Base-by-base conservation (phyloP, 2,113 vertebrate genomes). In the Myotis lucifugus region DNA sequence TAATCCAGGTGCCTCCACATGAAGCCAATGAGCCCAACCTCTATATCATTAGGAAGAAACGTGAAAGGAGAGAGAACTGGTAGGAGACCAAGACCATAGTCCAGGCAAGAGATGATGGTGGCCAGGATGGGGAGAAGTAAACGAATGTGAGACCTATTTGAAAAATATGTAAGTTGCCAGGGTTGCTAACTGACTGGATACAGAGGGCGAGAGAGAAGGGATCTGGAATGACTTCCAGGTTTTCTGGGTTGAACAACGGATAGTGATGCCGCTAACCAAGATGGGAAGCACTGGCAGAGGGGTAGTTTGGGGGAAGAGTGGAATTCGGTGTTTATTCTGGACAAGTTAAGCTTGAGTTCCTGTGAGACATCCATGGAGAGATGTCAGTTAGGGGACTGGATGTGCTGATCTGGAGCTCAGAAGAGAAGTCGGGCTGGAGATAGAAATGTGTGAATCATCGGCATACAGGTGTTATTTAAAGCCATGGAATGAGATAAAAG, bases 401-500 rank as follows among this genome's bases (percentile, higher is more conserved):
- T 34, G 18, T 82, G 95, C 73, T 83, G 52, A 13, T 64, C 79
- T 32, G 79, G 34, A 90, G 64, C 82, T 82, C 76, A 10, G 46
- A 70, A 70, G 78, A 79, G 59, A 91, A 74, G 77, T 3, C 21
- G 67, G 66, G 40, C 82, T 92, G 50, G 82, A 92, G 82, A 90
- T 29, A 54, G 5, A 56, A 90, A 54, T n/a, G 23, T 2, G 6
- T 93, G 96, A 95, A 54, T 96, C 96, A 96, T 77, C 72, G 37
- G 81, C 72, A 50, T 18, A 69, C 32, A 59, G 61, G 54, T 56
- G 88, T 91, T 90, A 96, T 91, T 91, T 93, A 95, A 97, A 97
- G 73, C 77, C 72, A 29, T 18, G 13, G 70, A 14, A 54, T 52
- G 61, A 69, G 56, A n/a, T 32, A 72, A 84, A 81, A 37, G 25